Evolutionary conservation across 1,140 invertebrate genomes (phyloP), one percentile per base, ranked within the genome.

Genomic region (Micrasema minimum): DNA sequence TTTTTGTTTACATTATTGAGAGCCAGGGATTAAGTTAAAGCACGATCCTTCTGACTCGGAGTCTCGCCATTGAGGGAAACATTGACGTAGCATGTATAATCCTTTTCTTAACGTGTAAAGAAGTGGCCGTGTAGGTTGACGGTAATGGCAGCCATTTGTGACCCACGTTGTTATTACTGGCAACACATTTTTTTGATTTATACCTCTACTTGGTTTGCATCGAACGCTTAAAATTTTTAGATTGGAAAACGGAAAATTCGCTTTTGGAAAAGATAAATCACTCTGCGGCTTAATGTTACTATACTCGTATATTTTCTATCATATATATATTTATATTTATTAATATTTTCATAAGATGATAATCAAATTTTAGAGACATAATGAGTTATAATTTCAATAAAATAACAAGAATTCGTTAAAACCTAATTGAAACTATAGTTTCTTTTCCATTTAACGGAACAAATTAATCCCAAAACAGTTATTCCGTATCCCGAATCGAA

Each of bases 151-250:
- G 67, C 11, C 66, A 38, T 43, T 68, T 69, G 41, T 22, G 20
- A 16, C 55, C 53, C 57, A 26, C 23, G 67, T 51, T 69, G 67
- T 69, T 69, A 69, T 69, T 69, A 69, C 67, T 48, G 55, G 55
- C 22, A 62, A 62, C 67, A 62, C 67, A 62, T 53, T 69, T 59
- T 51, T 38, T 38, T 59, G 67, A 69, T 69, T 69, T 69, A 69
- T 69, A 31, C 67, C 57, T 41, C 67, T 37, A 68, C 23, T 46
- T 46, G 55, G 55, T 69, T 55, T 43, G 67, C 67, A 61, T 50
- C 43, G 67, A 51, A 48, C 55, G 67, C n/a, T 69, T 69, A 61
- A 69, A 69, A 62, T 61, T 50, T 61, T 61, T 61, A 61, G 61
- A 61, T 50, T 59, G 41, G 41, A 61, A 50, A 43, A 37, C 20